A percentile compares a stretch with the other conserved stretches of the same genome.
Conservation (phyloP, 92 coral and sea anemone species). For the Pocillopora meandrina region DNA sequence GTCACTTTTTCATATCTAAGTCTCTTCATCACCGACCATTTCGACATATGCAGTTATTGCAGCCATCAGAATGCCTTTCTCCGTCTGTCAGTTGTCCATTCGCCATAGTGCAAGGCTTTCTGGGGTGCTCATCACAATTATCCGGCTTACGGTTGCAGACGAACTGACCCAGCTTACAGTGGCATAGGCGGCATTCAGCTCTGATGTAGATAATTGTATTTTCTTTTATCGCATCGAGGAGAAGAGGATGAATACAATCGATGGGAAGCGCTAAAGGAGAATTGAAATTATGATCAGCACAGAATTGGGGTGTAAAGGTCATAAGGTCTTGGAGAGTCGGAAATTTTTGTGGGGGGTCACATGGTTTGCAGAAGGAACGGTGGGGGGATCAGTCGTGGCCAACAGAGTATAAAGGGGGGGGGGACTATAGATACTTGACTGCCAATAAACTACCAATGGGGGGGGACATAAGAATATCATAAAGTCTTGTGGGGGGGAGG, state of each 20-base stretch:
- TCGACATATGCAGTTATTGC: constrained; percentile 87
- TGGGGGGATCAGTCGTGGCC: too few relatives aligned
- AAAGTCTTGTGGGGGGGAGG: too few relatives aligned
- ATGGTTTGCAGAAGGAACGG: too few relatives aligned
- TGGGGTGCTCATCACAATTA: constrained; percentile 40
- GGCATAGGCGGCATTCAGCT: constrained; percentile 76
- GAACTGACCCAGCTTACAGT: constrained; percentile 66
- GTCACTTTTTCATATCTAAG: not conserved
- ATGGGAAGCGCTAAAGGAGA: not conserved
- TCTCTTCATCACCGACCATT: constrained; percentile 61
- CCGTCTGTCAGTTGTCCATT: constrained; percentile 70
- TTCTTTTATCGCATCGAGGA: constrained; percentile 38
- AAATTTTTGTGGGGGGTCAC: too few relatives aligned
- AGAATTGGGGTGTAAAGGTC: too few relatives aligned
- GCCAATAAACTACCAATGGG: too few relatives aligned
- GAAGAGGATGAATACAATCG: constrained; percentile 9
- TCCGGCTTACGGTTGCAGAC: constrained; percentile 64
- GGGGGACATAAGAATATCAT: too few relatives aligned
- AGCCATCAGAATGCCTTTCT: constrained; percentile 84
- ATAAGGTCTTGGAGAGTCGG: too few relatives aligned
- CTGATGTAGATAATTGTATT: constrained; percentile 68
- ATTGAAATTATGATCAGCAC: not conserved
- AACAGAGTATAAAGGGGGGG: too few relatives aligned
- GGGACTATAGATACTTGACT: too few relatives aligned
- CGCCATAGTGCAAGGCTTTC: constrained; percentile 63